Base-by-base conservation (phyloP, 2,888 invertebrate species). In the Villa cingulata region DNA sequence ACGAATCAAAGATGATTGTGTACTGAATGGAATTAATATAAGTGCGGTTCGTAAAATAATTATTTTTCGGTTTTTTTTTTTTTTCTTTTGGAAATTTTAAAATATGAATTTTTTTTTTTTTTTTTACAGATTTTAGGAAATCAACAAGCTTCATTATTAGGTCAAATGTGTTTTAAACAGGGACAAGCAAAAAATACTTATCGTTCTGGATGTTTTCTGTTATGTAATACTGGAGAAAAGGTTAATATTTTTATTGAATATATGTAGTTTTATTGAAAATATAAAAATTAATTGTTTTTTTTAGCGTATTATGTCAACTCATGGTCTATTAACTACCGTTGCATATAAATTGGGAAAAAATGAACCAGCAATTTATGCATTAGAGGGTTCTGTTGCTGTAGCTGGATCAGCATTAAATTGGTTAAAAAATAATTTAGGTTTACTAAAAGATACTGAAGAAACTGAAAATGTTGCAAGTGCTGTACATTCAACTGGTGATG, bases 171-270 rank as follows among this genome's bases (percentile, higher is more conserved):
- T 60, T 75, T 92, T 39, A 77, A 80, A 48, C 80, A 82, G 1
- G 95, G 95, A 0, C 84, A 87, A 61, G 90, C 92, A 0, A 97
- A 97, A 71, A 90, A 88, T 65, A 96, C 96, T 0, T 97, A 89
- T 63, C 76, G 94, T 6, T 90, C 92, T 44, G 96, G 95, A 0
- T 95, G 95, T 57, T 97, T 97, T 67, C 72, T 97, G 18, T 74
- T 98, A 0, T 95, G 89, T 69, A 98, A 98, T 64, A 97, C 96
- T 0, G 98, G 98, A 1, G 74, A 77, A 0, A 74, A 79, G 45
- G 55, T 53, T 48, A 44, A 15, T 27, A 23, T 23, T 23, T 23
- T 23, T 14, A n/a, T 36, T 4, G 9, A 2, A 36, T 36, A 3
- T 14, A 44, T 51, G 15, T 43, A 37, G 15, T 38, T 29, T 14